Evolutionary conservation across 2,888 invertebrate species (phyloP), one percentile per base, ranked within the genome.

Genomic region (Leucophenga maculata): DNA sequence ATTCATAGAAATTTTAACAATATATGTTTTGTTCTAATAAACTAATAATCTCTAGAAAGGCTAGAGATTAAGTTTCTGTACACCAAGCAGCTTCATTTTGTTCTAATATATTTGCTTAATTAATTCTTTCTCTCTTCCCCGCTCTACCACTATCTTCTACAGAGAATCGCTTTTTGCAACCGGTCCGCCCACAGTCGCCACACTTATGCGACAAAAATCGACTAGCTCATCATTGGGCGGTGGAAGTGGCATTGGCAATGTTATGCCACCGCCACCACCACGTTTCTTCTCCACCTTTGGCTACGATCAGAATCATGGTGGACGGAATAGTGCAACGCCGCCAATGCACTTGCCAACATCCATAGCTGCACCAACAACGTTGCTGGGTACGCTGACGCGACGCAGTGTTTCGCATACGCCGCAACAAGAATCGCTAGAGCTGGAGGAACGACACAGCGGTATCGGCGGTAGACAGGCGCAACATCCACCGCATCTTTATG

Each of bases 221-320:
- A 85, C 85, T 77, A 83, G 84, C 32, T 85, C 88, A 11, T 85
- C 87, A 54, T 70, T 82, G 54, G 82, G 84, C 69, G 83, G 77
- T 31, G 69, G 80, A 39, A 77, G 79, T 59, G 77, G 76, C 55
- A 70, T 67, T 22, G 84, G 80, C 44, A 73, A 69, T n/a, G 55
- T n/a, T 0, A 69, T 82, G 72, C 78, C 81, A 6, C 77, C 83
- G 14, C 80, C 86, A 4, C 83, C 85, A 14, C 78, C 80, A 6
- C 83, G 87, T 3, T 86, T 88, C 68, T 89, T 89, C 71, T 88
- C 89, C 26, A 89, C 89, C 31, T 89, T 89, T 65, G 89, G 88
- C 69, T 89, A 89, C 69, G 88, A 89, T 74, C 79, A 79, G 69
- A 20, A n/a, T 3, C 46, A n/a, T 75, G 75, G 62, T 48, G 65